A percentile compares a stretch with the other conserved stretches of the same genome.
These are phyloP conservation scores for Erinaceus europaeus DNA, from an alignment of 2,113 vertebrate genomes.

Conservation along the genomic window DNA sequence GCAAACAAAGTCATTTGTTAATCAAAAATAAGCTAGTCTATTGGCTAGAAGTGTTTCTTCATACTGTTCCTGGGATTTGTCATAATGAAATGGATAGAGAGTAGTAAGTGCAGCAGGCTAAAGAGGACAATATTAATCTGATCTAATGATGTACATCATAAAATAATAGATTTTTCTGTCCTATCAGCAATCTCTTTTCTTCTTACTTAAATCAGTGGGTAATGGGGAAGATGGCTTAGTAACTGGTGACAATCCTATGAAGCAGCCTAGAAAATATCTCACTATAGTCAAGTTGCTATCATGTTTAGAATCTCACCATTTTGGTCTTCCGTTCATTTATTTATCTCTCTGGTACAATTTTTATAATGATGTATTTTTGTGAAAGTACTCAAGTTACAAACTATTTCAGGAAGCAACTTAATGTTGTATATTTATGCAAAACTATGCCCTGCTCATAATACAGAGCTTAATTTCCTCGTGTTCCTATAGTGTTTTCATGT, in stretches of 20 bases:
- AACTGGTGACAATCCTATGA: not conserved
- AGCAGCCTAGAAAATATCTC: not conserved
- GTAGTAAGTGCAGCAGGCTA: not conserved
- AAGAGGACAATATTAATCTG: not conserved
- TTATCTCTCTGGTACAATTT: not conserved
- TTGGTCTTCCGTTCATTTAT: not conserved
- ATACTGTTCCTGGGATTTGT: not conserved
- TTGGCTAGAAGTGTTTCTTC: not conserved
- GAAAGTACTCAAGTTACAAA: not conserved
- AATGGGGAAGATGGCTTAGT: not conserved
- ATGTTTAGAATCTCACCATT: not conserved
- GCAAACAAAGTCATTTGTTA: not conserved
- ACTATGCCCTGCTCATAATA: too few relatives aligned
- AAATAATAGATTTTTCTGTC: not conserved
- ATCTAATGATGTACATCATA: not conserved
- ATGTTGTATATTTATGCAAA: not conserved
- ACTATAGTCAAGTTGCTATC: not conserved
- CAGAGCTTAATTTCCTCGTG: not conserved
- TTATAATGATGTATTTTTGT: not conserved
- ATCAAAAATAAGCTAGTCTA: slow-evolving; percentile 25
- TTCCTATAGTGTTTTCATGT: not conserved
- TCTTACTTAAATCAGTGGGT: not conserved
- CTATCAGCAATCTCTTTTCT: not conserved
- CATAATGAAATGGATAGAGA: not conserved
- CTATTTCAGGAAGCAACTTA: not conserved